Evolutionary conservation across 1,140 invertebrate genomes (phyloP).

Genomic region (Leucophenga varia): DNA sequence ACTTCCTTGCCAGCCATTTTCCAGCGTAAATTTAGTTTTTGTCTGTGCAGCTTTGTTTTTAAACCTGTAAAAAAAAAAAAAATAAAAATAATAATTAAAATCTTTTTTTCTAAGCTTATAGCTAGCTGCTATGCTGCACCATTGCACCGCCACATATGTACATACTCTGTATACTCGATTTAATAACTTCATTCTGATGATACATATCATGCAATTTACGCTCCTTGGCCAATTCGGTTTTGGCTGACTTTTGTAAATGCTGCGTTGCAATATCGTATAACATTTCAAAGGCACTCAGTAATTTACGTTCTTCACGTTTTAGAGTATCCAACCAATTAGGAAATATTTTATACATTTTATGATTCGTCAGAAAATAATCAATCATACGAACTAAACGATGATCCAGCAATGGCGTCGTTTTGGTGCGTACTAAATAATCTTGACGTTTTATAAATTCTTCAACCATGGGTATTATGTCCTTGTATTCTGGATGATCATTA

Average conservation of each 20-base stretch:
- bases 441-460: constrained; percentile 24
- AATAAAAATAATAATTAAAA: too few relatives aligned
- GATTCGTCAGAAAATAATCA: constrained; percentile 27
- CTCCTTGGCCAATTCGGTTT: constrained; percentile 29
- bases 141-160: too few relatives aligned
- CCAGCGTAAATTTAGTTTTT: constrained; percentile 21
- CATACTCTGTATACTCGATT: constrained; percentile 1
- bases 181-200: constrained; percentile 21
- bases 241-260: constrained; percentile 26
- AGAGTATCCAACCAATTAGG: constrained; percentile 9
- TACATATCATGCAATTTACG: constrained; percentile 28
- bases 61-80: background rate
- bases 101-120: too few relatives aligned
- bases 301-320: constrained; percentile 15
- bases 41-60: constrained; percentile 12
- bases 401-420: constrained; percentile 24
- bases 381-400: constrained; percentile 19
- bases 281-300: constrained; percentile 24
- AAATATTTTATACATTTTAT: constrained; percentile 19
- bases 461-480: constrained; percentile 14
- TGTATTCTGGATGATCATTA: constrained; percentile 13
- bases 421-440: constrained; percentile 13
- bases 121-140: too few relatives aligned
- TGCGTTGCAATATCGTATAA: constrained; percentile 21
- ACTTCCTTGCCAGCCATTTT: constrained; percentile 23